A percentile compares a stretch with the other conserved stretches of the same genome.
Conservation (phyloP, 2,797 vertebrate genomes). For the Merluccius polli region DNA sequence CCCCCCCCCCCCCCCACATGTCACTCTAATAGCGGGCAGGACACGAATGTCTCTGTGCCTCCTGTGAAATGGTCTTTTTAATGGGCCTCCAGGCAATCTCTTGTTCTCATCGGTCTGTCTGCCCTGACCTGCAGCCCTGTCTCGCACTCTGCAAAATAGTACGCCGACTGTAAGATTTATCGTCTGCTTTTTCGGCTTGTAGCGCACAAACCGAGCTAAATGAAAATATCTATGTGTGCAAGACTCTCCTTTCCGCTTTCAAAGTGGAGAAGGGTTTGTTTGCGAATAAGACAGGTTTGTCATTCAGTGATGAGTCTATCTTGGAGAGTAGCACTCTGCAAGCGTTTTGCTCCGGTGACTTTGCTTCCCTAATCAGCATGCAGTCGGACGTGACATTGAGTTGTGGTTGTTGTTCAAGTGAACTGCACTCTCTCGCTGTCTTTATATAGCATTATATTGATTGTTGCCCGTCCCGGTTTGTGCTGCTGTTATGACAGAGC, state of each 20-base stretch:
- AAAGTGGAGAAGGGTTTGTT: background rate
- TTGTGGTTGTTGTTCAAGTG: background rate
- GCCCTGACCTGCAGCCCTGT: conserved; percentile 63
- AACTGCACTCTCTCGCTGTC: background rate
- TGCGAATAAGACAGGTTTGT: background rate
- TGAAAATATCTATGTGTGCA: background rate
- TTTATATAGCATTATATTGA: conserved; percentile 38
- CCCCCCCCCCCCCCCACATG: conserved; percentile 11
- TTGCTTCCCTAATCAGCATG: conserved; percentile 1
- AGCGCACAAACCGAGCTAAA: background rate
- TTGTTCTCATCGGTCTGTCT: conserved; percentile 64
- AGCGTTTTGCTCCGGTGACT: background rate
- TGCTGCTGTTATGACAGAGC: conserved; percentile 28
- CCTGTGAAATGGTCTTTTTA: conserved; percentile 56
- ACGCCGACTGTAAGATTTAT: conserved; percentile 54
- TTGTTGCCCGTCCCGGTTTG: conserved; percentile 14
- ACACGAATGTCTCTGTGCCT: conserved; percentile 44
- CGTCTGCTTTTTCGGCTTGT: conserved; percentile 5
- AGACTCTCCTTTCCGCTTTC: too few species aligned
- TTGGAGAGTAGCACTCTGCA: background rate
- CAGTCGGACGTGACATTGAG: background rate
- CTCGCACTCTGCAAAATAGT: conserved; percentile 37
- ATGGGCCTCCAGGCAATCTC: conserved; percentile 64
- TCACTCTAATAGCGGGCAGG: conserved; percentile 31
- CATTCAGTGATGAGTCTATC: background rate